Evolutionary conservation across 2,113 vertebrate species (phyloP), one percentile per base, ranked within the genome.

Genomic region (Solenodon paradoxus): DNA sequence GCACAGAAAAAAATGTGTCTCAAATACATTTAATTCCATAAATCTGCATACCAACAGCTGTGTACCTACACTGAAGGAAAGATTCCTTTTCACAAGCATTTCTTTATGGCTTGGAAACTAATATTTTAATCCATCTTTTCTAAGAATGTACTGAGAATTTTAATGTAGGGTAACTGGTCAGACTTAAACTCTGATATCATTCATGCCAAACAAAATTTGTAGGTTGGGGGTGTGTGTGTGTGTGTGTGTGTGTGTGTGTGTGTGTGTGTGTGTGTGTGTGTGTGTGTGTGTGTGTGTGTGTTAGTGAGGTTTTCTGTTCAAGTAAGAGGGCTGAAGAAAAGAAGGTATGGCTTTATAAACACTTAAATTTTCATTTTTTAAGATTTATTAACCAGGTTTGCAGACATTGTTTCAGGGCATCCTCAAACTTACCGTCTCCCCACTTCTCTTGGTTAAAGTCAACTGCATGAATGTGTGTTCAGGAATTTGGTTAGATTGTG

Each of bases 121-220:
- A 95, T 79, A 92, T 88, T 88, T 95, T 96, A 95, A 97, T 96
- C 95, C 77, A 82, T 81, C 81, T 75, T 96, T 96, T 93, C 79
- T 88, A 89, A 95, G 84, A 95, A 66, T 92, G 68, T 84, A 28
- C 51, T 66, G 74, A 91, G 89, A 88, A 79, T 94, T 77, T 61
- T 89, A 95, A 64, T 79, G 42, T 42, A 42, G 57, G 28, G 47
- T 96, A 61, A n/a, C 66, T 28, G 22, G 20, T 83, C 35, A 68
- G 55, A 68, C 22, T 86, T 92, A 69, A 92, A 61, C 77, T 63
- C 32, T 82, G 90, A 24, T 93, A 17, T 85, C 3, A 35, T 35
- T 83, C 84, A 35, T 45, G 26, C 59, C 4, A 5, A 92, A 35
- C 45, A 92, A 69, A 88, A 47, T 78, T 63, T 30, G 71, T n/a